Evolutionary conservation across 2,113 vertebrate genomes (phyloP).

Genomic region (Uria lomvia): DNA sequence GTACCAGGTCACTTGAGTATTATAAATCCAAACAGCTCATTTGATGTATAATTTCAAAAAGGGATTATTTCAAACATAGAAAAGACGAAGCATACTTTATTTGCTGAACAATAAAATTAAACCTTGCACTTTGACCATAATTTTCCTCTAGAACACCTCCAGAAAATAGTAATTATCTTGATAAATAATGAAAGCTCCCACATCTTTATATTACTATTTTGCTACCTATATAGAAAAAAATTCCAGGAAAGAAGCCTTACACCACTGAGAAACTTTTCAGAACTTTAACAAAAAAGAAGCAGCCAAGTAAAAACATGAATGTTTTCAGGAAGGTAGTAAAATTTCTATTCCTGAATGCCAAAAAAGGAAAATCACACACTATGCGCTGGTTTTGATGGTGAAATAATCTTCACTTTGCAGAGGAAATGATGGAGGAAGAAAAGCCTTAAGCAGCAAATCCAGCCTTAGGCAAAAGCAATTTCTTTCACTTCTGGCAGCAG

Average conservation of each 20-base stretch:
- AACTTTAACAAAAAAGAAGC: neutral
- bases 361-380: neutral
- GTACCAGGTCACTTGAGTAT: neutral
- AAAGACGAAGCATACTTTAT: neutral
- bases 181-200: neutral
- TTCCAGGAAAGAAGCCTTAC: neutral
- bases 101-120: neutral
- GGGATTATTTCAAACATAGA: neutral
- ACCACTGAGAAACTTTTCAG: neutral
- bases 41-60: neutral
- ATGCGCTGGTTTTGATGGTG: neutral
- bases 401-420: neutral
- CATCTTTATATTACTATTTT: neutral
- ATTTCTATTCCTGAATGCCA: neutral
- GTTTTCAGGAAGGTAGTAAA: neutral
- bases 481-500: neutral
- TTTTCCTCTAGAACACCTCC: neutral
- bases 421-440: neutral
- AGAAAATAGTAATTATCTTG: neutral
- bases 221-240: neutral
- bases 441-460: neutral
- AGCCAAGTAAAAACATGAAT: neutral
- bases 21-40: neutral
- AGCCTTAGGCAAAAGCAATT: neutral
- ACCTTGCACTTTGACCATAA: neutral